Evolutionary conservation across 1,140 invertebrate species (phyloP).

Genomic region (Aphidius ervi): DNA sequence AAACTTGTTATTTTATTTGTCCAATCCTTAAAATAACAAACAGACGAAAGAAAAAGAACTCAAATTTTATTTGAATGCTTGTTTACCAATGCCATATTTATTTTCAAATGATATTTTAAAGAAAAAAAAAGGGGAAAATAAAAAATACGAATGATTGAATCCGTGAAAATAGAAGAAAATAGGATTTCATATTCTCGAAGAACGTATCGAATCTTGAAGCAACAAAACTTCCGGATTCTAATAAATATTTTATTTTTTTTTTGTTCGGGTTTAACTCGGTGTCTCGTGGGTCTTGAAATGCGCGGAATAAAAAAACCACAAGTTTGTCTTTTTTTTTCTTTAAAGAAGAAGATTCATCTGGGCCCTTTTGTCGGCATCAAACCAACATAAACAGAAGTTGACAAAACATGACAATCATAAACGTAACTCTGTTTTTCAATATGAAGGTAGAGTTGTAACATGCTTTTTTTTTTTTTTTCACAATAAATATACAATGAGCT

Average conservation of each 20-base stretch:
- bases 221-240: slow-evolving; percentile 11
- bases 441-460: slow-evolving; percentile 32
- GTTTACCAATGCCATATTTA: too few species aligned
- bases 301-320: slow-evolving; percentile 7
- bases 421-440: slow-evolving; percentile 35
- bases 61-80: too few species aligned
- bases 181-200: slow-evolving; percentile 7
- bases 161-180: slow-evolving; percentile 12
- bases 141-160: slow-evolving; percentile 3
- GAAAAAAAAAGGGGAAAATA: slow-evolving; percentile 1
- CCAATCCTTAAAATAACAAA: too few species aligned
- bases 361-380: slow-evolving; percentile 27
- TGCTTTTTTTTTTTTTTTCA: neutral
- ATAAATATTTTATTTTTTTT: neutral
- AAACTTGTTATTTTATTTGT: too few species aligned
- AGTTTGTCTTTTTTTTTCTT: slow-evolving; percentile 9
- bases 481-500: slow-evolving; percentile 1
- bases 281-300: slow-evolving; percentile 3
- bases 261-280: too few species aligned
- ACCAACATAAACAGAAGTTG: slow-evolving; percentile 41
- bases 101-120: neutral
- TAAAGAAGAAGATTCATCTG: neutral
- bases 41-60: too few species aligned
- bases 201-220: slow-evolving; percentile 10
- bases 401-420: slow-evolving; percentile 51